Percentiles rank a stretch among this genome's conserved stretches.
phyloP scores from a whole-genome alignment of 2,113 vertebrate species.

The Solea senegalensis region DNA sequence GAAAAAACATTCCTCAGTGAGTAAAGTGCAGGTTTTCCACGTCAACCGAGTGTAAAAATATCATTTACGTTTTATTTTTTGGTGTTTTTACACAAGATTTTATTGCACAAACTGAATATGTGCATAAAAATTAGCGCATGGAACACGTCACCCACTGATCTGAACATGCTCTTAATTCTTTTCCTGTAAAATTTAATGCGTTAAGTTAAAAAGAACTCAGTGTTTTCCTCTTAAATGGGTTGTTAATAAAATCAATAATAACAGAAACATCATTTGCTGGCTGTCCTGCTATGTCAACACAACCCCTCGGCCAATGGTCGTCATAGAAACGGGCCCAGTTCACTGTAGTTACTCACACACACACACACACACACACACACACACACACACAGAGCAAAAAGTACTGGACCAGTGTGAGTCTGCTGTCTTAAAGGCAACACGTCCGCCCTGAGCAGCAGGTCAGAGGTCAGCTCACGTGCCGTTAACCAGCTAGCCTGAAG shows the following conservation, averaged over 20 bases:
- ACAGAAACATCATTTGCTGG: constrained; percentile 17
- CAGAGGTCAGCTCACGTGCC: constrained; percentile 34
- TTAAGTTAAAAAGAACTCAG: constrained; percentile 9
- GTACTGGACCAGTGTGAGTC: constrained; percentile 70
- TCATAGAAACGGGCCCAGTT: constrained; percentile 49
- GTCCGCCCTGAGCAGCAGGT: constrained; percentile 53
- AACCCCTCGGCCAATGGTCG: neutral
- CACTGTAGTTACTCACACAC: constrained; percentile 9
- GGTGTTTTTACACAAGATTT: no score
- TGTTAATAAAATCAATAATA: constrained; percentile 39
- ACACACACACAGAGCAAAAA: constrained; percentile 25
- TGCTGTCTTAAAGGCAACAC: constrained; percentile 70
- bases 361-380: constrained; percentile 19
- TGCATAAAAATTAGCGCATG: neutral
- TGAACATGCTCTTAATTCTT: neutral
- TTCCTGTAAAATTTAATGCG: neutral
- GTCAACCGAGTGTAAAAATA: neutral
- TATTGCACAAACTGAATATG: neutral
- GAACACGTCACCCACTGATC: neutral
- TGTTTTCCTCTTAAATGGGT: constrained; percentile 11
- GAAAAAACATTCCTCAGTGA: no score
- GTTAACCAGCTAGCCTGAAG: constrained; percentile 11
- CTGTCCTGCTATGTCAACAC: constrained; percentile 15
- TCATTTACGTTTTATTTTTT: no score
- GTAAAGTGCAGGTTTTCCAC: neutral